A percentile compares a stretch with the other conserved stretches of the same genome.
Evolutionary conservation across 2,888 invertebrate species (phyloP).

Genomic region (Himalopsyche kuldschensis): DNA sequence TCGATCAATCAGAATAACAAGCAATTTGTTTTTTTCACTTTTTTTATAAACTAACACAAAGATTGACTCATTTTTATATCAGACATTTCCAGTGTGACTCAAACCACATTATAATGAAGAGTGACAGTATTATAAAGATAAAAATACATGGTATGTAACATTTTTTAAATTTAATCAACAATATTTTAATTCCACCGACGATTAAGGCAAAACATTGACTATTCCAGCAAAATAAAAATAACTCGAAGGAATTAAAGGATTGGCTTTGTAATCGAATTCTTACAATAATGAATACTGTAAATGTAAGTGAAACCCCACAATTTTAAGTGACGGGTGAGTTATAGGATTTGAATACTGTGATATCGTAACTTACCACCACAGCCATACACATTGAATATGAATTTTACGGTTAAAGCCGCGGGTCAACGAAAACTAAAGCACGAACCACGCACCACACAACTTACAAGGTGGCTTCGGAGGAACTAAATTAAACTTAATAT

Average conservation of each 20-base stretch:
- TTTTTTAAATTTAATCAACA: not conserved
- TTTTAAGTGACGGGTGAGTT: not conserved
- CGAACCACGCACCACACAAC: constrained; percentile 29
- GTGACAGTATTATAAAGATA: not conserved
- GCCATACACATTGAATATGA: constrained; percentile 78
- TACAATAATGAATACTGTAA: not conserved
- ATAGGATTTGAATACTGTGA: not conserved
- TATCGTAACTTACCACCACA: constrained; percentile 70
- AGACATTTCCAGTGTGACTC: not conserved
- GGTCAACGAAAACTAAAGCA: constrained; percentile 30
- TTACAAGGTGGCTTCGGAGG: constrained; percentile 20
- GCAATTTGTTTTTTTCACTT: not conserved
- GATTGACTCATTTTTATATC: not conserved
- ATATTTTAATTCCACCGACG: not conserved
- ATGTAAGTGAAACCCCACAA: not conserved
- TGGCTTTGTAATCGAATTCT: not conserved
- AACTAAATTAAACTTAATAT: constrained; percentile 10
- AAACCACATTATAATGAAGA: not conserved
- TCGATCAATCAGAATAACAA: not conserved
- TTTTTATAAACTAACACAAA: not conserved
- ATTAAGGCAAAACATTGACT: not conserved
- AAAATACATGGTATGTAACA: not conserved
- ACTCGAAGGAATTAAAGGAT: not conserved
- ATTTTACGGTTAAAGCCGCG: constrained; percentile 33
- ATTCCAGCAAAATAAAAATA: not conserved